Base-by-base conservation (phyloP, 2,113 vertebrate genomes). In the Recurvirostra avosetta region DNA sequence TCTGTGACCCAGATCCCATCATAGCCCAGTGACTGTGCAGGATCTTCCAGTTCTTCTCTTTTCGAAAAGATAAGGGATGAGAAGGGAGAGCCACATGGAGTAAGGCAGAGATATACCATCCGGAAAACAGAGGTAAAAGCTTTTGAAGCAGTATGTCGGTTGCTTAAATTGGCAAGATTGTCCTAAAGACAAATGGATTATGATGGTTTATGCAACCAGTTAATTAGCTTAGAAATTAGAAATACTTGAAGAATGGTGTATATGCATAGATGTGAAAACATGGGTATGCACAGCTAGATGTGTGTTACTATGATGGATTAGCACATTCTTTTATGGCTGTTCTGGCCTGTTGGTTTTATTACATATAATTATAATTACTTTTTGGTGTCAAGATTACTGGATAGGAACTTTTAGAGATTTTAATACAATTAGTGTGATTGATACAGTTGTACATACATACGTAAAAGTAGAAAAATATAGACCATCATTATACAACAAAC, bases 321-420 rank as follows among this genome's bases (percentile, higher is more conserved):
- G 38, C 55, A 73, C 55, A 30, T 88, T 70, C 53, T 70, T 90
- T 90, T 76, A 70, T 77, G 75, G 38, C 82, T 92, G 53, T 94
- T 92, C 86, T 92, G 82, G 81, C 67, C 78, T 77, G 40, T 79
- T 95, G 94, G 58, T 91, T 93, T 97, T 88, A 94, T 90, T 94
- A 40, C 41, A 30, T 58, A 34, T 83, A 73, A 82, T 76, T 79
- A 65, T 88, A 95, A 94, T 91, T 91, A 67, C 52, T 66, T 95
- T 83, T 88, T 76, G 38, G 6, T 92, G 74, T 92, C 71, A 62
- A n/a, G 74, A 86, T 91, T 90, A 70, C 75, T 88, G 75, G 50
- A 90, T 95, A 92, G 75, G 74, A 96, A 76, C 87, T 80, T 93
- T 14, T 12, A 55, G 50, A 70, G 76, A 93, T 92, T 86, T 90